Percentiles rank a stretch among this genome's conserved stretches.
Conservation (phyloP, 2,113 vertebrate species). For the Natator depressus region DNA sequence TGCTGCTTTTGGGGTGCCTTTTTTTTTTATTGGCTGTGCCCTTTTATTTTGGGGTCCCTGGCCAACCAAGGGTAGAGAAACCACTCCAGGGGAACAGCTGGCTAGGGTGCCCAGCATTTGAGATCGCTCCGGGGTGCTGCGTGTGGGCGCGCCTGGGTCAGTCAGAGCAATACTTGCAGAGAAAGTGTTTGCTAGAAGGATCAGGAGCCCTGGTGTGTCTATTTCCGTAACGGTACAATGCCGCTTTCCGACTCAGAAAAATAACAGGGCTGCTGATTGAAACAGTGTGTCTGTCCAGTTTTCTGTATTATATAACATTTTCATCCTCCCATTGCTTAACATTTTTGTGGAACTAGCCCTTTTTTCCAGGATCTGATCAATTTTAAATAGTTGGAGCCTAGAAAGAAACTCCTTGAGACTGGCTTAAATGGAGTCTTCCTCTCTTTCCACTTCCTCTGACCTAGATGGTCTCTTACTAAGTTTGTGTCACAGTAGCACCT, state of each 20-base stretch:
- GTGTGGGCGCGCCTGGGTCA: neutral
- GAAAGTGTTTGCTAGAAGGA: fast-evolving
- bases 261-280: no score
- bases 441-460: neutral
- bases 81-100: neutral
- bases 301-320: neutral
- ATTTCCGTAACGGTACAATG: neutral
- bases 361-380: neutral
- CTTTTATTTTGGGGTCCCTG: neutral
- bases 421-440: neutral
- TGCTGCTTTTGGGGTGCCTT: neutral
- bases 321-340: neutral
- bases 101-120: fast-evolving
- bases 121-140: neutral
- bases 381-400: neutral
- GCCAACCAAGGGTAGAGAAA: neutral
- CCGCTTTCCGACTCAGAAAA: neutral
- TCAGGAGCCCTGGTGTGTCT: fast-evolving
- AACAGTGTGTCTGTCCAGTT: no score
- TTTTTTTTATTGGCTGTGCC: neutral
- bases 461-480: neutral
- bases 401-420: neutral
- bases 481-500: neutral
- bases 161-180: fast-evolving
- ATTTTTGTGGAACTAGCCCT: neutral